Percentiles rank a stretch among this genome's conserved stretches.
Evolutionary conservation across 2,113 vertebrate genomes (phyloP).

Genomic region (Poeciliopsis turrubarensis): DNA sequence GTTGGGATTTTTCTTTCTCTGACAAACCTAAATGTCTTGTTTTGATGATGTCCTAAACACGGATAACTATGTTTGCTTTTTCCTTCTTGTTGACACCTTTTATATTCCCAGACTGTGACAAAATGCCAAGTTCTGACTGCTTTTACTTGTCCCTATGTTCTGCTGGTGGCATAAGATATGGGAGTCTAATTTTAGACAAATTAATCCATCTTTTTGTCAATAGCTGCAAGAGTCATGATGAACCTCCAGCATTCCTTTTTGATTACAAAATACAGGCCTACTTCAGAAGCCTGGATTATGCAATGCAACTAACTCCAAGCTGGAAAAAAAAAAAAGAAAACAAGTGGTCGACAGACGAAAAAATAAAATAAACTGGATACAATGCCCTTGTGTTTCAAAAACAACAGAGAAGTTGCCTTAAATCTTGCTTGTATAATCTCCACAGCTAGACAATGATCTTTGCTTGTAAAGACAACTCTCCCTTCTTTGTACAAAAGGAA

Average conservation of each 20-base stretch:
- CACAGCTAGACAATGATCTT: slow-evolving; percentile 74
- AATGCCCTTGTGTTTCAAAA: slow-evolving; percentile 72
- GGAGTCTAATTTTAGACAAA: slow-evolving; percentile 37
- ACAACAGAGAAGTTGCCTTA: slow-evolving; percentile 84
- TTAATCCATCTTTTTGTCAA: slow-evolving; percentile 37
- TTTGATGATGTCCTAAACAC: neutral
- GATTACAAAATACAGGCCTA: slow-evolving; percentile 55
- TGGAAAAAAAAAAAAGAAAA: slow-evolving; percentile 30
- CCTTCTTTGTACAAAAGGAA: slow-evolving; percentile 78
- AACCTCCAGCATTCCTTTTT: slow-evolving; percentile 66
- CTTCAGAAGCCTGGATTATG: slow-evolving; percentile 77
- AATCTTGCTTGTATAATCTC: slow-evolving; percentile 83
- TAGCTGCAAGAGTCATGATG: slow-evolving; percentile 48
- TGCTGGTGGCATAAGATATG: slow-evolving; percentile 19
- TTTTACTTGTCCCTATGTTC: slow-evolving; percentile 16
- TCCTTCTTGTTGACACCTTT: slow-evolving; percentile 18
- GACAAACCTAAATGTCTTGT: neutral
- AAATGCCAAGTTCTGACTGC: slow-evolving; percentile 15
- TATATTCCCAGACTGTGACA: slow-evolving; percentile 23
- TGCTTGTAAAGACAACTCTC: slow-evolving; percentile 71
- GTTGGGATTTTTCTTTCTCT: neutral
- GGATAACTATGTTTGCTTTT: slow-evolving; percentile 15
- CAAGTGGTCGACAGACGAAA: slow-evolving; percentile 47
- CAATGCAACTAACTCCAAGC: slow-evolving; percentile 70
- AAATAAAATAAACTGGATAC: slow-evolving; percentile 42